Conservation (phyloP, 2,113 vertebrate species). For the Spilogale gracilis region DNA sequence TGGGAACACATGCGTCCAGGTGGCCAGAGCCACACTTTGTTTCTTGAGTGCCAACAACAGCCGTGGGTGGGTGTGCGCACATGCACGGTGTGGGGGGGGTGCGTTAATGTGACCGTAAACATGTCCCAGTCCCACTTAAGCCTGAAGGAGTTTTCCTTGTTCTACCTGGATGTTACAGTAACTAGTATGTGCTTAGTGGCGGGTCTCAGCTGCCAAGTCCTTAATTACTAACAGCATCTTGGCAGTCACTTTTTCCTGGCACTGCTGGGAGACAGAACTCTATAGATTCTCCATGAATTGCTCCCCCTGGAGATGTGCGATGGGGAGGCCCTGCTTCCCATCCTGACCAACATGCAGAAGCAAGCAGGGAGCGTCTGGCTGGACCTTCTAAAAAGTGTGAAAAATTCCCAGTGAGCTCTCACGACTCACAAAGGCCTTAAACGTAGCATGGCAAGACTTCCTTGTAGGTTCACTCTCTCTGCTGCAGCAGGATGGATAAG, state of each 20-base stretch:
- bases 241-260: background rate
- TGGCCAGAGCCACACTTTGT: background rate
- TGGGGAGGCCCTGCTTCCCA: background rate
- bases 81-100: background rate
- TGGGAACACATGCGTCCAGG: background rate
- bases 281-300: background rate
- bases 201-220: background rate
- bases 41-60: background rate
- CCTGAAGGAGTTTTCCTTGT: background rate
- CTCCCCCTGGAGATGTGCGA: background rate
- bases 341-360: background rate
- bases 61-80: accelerated
- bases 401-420: background rate
- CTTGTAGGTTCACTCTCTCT: background rate
- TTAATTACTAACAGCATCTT: constrained; percentile 23
- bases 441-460: background rate
- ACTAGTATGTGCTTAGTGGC: background rate
- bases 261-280: background rate
- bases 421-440: background rate
- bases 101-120: background rate
- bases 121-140: background rate
- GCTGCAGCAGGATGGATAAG: background rate
- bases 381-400: background rate
- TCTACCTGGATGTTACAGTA: background rate
- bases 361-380: background rate